These are phyloP conservation scores for Dasysyrphus albostriatus DNA, from an alignment of 2,888 invertebrate species.

Conservation along the genomic window DNA sequence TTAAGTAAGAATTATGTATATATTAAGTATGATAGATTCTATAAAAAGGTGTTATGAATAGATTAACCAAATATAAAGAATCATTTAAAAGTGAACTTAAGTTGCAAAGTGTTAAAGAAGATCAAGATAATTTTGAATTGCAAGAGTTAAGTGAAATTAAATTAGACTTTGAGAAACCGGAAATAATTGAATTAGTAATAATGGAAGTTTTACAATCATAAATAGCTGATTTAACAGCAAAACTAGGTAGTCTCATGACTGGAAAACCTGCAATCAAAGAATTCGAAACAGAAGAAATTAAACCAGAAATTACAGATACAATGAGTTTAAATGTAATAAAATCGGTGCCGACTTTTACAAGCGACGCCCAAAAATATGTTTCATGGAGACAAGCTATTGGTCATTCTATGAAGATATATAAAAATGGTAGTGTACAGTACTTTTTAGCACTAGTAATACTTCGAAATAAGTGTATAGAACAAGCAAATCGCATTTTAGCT, in stretches of 20 bases:
- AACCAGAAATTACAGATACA: not conserved
- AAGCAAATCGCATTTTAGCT: constrained; percentile 32
- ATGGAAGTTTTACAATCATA: constrained; percentile 3
- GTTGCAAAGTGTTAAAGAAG: not conserved
- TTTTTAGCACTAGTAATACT: constrained; percentile 14
- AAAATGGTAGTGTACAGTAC: constrained; percentile 1
- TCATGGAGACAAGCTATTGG: constrained; percentile 4
- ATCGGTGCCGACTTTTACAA: not conserved
- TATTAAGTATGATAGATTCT: not conserved
- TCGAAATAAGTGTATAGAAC: constrained; percentile 15
- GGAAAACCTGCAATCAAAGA: constrained; percentile 5
- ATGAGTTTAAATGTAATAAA: constrained; percentile 6
- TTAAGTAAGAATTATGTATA: not conserved
- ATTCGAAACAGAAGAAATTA: constrained; percentile 1
- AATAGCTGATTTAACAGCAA: constrained; percentile 5
- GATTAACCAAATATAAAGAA: constrained; percentile 14
- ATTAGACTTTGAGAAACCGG: not conserved
- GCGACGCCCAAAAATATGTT: not conserved
- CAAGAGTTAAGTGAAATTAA: not conserved
- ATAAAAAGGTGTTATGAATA: constrained; percentile 5
- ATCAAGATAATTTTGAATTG: not conserved
- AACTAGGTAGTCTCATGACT: constrained; percentile 1
- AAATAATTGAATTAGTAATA: not conserved
- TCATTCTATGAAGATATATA: not conserved
- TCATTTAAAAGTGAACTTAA: not conserved